Evolutionary conservation across 2,888 invertebrate genomes (phyloP), one percentile per base, ranked within the genome.

Genomic region (Smittia aterrima): DNA sequence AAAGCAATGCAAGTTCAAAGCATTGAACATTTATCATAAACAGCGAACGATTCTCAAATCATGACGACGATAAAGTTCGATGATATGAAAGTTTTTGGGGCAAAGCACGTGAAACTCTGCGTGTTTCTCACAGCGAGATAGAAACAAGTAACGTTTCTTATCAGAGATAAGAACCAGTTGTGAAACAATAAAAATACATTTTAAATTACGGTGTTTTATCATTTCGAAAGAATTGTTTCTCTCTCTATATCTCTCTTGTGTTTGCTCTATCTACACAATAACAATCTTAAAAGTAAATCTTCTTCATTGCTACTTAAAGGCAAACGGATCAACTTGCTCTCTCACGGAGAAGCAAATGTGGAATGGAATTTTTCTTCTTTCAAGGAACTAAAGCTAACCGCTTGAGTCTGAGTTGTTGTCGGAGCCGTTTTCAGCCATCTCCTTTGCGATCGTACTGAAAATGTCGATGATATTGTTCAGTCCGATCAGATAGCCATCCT

Each of bases 401-500:
- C 58, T 58, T 4, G 58, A 58, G 13, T 58, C 58, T 58, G 58
- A 58, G 22, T 58, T 58, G 16, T 16, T 47, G 18, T 58, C 58
- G 22, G 22, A 22, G 7, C 22, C 22, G 9, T 22, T 22, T 7
- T 58, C 3, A 2, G 2, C 22, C 58, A 58, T 18, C 41, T 32
- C 64, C 18, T 38, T 9, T 38, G 58, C 32, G 74, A 83, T 77
- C 77, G 82, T 82, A 20, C 78, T 78, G 79, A 96, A 93, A 77
- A 96, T 91, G 77, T 91, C 89, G 78, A 96, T 92, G 77, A 97
- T 85, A 84, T 96, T 95, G 80, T 94, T 91, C 70, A 97, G 87
- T 76, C 97, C 97, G 77, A 93, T 92, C 77, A 96, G 86, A 84
- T 96, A 97, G 76, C 97, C 97, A 80, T 97, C 97, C 85, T 97